phyloP scores from a whole-genome alignment of 2,113 vertebrate species.

The Trematomus loennbergii region DNA sequence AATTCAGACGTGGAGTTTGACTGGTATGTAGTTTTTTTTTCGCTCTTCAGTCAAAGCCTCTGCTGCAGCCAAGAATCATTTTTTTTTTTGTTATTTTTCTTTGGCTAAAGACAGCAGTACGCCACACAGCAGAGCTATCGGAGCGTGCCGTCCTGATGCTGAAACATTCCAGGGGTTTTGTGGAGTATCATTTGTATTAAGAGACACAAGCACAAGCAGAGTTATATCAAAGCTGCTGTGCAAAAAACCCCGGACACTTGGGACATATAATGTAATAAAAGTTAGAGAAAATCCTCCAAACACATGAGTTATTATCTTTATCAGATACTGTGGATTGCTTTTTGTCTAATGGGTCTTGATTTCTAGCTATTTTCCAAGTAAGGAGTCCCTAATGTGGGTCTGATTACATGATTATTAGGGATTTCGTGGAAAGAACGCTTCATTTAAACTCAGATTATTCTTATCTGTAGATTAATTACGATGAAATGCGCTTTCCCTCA shows the following conservation, averaged over 20 bases:
- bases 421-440: background rate
- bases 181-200: background rate
- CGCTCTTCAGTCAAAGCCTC: constrained; percentile 16
- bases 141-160: background rate
- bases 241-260: background rate
- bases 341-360: background rate
- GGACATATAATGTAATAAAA: no score
- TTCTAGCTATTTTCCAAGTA: background rate
- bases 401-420: background rate
- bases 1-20: background rate
- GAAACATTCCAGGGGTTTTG: background rate
- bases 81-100: constrained; percentile 23
- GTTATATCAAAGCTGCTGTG: background rate
- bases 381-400: background rate
- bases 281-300: background rate
- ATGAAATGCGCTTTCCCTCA: no score
- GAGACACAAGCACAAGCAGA: background rate
- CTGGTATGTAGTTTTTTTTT: background rate
- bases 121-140: background rate
- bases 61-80: constrained; percentile 15
- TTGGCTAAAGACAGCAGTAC: background rate
- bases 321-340: background rate
- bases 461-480: background rate
- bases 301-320: background rate
- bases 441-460: background rate